Base-by-base conservation (phyloP, 2,797 vertebrate genomes). In the Pipistrellus kuhlii region DNA sequence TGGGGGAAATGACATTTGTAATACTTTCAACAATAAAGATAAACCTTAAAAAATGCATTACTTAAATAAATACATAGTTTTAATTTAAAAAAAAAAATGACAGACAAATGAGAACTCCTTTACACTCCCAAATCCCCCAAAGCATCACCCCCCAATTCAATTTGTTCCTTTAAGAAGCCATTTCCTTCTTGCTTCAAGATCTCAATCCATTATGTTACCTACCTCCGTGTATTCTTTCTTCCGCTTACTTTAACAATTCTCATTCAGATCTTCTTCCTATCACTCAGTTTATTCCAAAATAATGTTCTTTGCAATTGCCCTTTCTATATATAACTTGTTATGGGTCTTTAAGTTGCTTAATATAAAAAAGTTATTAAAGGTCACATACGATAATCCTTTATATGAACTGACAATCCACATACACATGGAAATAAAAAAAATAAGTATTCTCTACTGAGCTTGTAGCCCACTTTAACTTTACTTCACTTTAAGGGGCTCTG, bases 401-500 rank as follows among this genome's bases (percentile, higher is more conserved):
- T 30, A 35, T 75, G 27, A 69, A 69, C 14, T 84, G n/a, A 8
- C 41, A 86, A 73, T 77, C 41, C 32, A 90, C 10, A 69, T 48
- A 69, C 32, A 48, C 11, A 51, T 12, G 88, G 12, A 64, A 83
- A 87, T 3, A 72, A 66, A 94, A 15, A 95, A 77, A 78, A 3
- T 11, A 71, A 2, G 46, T 75, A 69, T 30, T 32, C 20, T 91
- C 20, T 62, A 69, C 18, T 83, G 80, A 88, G 59, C 44, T 68
- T 85, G 35, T 30, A 44, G 64, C 4, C 10, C 88, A 76, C 38
- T 88, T 86, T 73, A 90, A 90, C 90, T 84, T 93, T 85, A 17
- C 30, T 95, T 88, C 32, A 35, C 44, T 93, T 92, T 92, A 92
- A 83, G 48, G 25, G 4, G 30, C 44, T 88, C n/a, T 41, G 59